phyloP scores from a whole-genome alignment of 2,888 invertebrate species.

The Phengaris alcon region DNA sequence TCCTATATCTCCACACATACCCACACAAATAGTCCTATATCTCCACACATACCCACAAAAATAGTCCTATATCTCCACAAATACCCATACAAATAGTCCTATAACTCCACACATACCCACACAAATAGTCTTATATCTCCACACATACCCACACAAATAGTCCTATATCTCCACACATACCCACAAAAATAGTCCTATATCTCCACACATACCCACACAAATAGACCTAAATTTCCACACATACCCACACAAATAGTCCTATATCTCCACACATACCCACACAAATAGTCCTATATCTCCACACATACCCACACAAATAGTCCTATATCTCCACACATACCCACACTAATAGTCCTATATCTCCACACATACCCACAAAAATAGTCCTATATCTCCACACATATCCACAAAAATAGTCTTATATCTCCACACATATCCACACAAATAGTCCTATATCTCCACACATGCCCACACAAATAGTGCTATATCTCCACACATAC shows the following conservation, averaged over 20 bases:
- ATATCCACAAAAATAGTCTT: not conserved
- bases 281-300: not conserved
- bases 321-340: not conserved
- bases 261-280: not conserved
- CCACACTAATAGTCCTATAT: not conserved
- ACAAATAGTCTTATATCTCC: not conserved
- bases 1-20: not conserved
- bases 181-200: not conserved
- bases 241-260: not conserved
- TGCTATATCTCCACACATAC: not conserved
- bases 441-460: not conserved
- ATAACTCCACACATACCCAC: not conserved
- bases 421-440: not conserved
- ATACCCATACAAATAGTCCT: not conserved
- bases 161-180: not conserved
- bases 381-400: not conserved
- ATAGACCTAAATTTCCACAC: not conserved
- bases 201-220: not conserved
- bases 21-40: not conserved
- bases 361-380: not conserved
- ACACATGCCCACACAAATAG: not conserved
- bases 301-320: not conserved
- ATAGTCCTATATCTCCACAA: not conserved
- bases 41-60: too few relatives aligned
- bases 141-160: not conserved